Percentiles rank a stretch among this genome's conserved stretches.
Evolutionary conservation across 2,888 invertebrate species (phyloP).

Genomic region (Synanthedon vespiformis): DNA sequence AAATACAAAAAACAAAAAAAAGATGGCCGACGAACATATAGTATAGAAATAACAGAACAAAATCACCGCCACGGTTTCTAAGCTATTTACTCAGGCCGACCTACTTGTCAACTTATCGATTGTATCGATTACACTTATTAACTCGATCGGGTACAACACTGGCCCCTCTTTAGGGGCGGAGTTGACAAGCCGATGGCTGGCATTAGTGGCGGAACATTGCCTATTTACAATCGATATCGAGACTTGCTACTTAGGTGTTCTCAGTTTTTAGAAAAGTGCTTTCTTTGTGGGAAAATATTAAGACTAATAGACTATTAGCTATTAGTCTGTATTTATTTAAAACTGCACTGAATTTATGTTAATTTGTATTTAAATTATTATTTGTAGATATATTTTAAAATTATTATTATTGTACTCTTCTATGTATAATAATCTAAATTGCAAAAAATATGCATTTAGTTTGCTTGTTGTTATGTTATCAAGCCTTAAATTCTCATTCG

Average conservation of each 20-base stretch:
- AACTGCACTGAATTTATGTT: no score
- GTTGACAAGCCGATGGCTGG: slow-evolving; percentile 24
- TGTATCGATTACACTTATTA: slow-evolving; percentile 36
- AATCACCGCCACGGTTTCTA: slow-evolving; percentile 10
- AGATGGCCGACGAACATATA: not conserved
- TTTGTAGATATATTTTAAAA: no score
- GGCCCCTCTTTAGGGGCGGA: slow-evolving; percentile 16
- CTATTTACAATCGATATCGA: slow-evolving; percentile 15
- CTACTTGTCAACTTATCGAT: slow-evolving; percentile 31
- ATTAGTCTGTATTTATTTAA: no score
- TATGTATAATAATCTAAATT: no score
- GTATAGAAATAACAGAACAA: slow-evolving; percentile 8
- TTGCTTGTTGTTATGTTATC: no score
- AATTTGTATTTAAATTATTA: no score
- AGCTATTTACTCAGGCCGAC: slow-evolving; percentile 12
- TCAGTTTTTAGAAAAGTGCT: not conserved
- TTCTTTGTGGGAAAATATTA: not conserved
- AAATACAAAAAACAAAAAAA: no score
- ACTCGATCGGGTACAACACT: slow-evolving; percentile 21
- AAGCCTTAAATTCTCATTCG: no score
- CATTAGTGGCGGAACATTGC: slow-evolving; percentile 18
- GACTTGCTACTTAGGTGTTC: slow-evolving; percentile 4
- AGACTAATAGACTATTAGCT: no score
- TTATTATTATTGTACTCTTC: no score
- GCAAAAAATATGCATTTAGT: no score